Base-by-base conservation (phyloP, 1,140 invertebrate genomes). In the Lordiphosa clarofinis region DNA sequence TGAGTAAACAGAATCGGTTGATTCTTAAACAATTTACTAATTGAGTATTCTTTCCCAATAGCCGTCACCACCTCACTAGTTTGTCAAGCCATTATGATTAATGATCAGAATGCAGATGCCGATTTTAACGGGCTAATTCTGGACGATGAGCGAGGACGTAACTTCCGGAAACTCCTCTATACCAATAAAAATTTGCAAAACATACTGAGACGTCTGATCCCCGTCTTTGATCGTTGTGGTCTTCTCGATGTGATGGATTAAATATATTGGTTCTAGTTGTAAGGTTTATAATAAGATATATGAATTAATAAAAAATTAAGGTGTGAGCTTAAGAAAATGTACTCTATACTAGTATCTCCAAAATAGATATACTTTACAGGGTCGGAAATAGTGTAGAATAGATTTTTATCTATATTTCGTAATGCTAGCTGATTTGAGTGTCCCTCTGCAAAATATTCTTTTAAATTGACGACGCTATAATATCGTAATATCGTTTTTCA, bases 71-170 rank as follows among this genome's bases (percentile, higher is more conserved):
- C 68, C 0, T 24, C 72, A 1, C 24, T 74, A 2, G 12, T 52
- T 19, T 61, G 58, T 13, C 73, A 88, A 19, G 69, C 81, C 4
- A 38, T 89, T 3, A 54, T 87, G 56, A 55, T 66, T 31, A 87
- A 54, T 38, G 70, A 88, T 13, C 66, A 88, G 39, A 38, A 79
- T 10, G 75, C 68, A 2, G 86, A 89, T 60, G 88, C 88, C 9
- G 75, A 82, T 38, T 87, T 89, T 11, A 81, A 87, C 54, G 68
- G 86, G 10, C 42, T 89, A 4, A 82, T 89, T 73, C 66, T 69
- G 4, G 78, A 78, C 13, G 82, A 88, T 39, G 86, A 89, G 13
- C 65, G 87, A 4, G 82, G 73, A 10, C 58, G 46, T 4, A 75
- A 76, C 0, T 89, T 87, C 37, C 87, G 88, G 57, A 72, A 70